A percentile compares a stretch with the other conserved stretches of the same genome.
Conservation (phyloP, 2,797 vertebrate genomes). For the Caiman crocodilus region DNA sequence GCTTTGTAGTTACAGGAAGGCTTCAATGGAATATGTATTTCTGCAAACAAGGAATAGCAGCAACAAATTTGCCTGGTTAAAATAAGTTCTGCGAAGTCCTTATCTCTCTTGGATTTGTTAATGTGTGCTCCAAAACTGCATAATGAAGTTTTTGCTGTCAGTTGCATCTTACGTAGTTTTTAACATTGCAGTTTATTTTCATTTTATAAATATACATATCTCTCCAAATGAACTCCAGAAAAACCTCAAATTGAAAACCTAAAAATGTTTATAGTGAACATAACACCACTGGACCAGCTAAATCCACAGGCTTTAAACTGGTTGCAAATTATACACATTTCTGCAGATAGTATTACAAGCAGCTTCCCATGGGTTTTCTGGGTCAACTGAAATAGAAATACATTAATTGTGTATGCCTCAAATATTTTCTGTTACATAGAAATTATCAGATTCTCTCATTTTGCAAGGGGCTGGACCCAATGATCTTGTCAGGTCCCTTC, state of each 20-base stretch:
- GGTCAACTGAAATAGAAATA: rapidly evolving
- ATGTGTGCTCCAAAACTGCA: background rate
- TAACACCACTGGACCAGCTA: background rate
- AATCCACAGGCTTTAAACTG: constrained; percentile 34
- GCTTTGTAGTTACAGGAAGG: constrained; percentile 1
- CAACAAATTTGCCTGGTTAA: background rate
- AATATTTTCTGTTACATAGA: background rate
- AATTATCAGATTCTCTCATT: background rate
- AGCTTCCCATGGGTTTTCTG: background rate
- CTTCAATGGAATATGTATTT: constrained; percentile 22
- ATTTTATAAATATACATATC: constrained; percentile 26
- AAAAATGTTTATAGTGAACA: constrained; percentile 21
- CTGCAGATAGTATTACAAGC: background rate
- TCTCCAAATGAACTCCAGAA: constrained; percentile 23
- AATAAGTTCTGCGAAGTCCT: constrained; percentile 27
- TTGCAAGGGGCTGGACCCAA: too few species aligned
- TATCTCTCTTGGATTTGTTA: constrained; percentile 20
- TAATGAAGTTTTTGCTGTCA: background rate
- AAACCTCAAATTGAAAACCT: constrained; percentile 18
- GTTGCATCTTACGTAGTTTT: background rate
- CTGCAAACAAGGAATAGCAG: constrained; percentile 27
- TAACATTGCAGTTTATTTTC: background rate
- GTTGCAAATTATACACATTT: background rate
- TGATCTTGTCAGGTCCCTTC: too few species aligned
- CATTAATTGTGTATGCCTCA: background rate